phyloP scores from a whole-genome alignment of 1,140 invertebrate genomes.

The Drosophila kikkawai region DNA sequence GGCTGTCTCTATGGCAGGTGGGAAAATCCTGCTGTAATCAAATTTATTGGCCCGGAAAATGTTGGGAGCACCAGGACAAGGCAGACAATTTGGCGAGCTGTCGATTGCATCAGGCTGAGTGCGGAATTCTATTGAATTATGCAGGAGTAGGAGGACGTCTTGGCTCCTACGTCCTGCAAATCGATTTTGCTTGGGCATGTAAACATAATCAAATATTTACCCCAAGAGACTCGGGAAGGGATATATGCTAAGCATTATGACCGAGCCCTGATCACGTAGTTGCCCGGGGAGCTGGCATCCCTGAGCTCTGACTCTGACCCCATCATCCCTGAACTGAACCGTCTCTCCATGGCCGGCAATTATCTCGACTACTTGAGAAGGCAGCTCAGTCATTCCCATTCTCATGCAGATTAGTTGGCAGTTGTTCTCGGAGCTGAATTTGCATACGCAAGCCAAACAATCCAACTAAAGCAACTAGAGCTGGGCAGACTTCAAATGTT shows the following conservation, averaged over 20 bases:
- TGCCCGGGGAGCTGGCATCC: neutral
- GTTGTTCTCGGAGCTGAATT: constrained; percentile 53
- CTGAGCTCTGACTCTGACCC: constrained; percentile 24
- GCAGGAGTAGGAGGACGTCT: constrained; percentile 27
- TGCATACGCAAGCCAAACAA: constrained; percentile 55
- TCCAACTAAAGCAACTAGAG: constrained; percentile 3
- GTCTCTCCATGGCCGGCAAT: constrained; percentile 28
- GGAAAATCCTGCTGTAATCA: constrained; percentile 44
- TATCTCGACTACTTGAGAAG: constrained; percentile 41
- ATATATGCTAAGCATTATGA: constrained; percentile 29
- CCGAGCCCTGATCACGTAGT: constrained; percentile 25
- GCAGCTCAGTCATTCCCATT: constrained; percentile 32
- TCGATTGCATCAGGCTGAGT: constrained; percentile 68
- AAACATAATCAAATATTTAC: constrained; percentile 50
- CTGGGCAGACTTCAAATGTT: constrained; percentile 22
- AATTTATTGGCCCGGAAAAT: constrained; percentile 77
- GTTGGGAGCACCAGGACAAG: constrained; percentile 25
- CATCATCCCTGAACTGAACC: constrained; percentile 4
- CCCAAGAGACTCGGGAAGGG: neutral
- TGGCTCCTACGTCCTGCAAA: constrained; percentile 7
- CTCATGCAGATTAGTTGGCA: constrained; percentile 41
- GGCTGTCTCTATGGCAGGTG: constrained; percentile 44
- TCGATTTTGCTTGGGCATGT: constrained; percentile 31
- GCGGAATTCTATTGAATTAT: constrained; percentile 69
- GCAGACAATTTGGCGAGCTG: constrained; percentile 68